Conservation (phyloP, 92 coral and sea anemone species). For the Porites lobata region DNA sequence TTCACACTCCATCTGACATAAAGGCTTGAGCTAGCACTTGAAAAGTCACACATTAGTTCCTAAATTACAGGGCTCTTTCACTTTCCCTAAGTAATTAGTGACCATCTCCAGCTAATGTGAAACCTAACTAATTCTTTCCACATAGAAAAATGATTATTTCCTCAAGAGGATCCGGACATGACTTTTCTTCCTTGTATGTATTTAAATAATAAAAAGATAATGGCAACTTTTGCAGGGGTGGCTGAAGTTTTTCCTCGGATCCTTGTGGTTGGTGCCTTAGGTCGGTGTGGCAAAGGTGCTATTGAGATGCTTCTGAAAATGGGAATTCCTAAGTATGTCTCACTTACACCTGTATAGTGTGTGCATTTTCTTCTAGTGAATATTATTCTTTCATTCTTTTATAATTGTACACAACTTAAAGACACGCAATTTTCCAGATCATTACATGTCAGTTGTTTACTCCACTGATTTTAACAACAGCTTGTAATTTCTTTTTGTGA, state of each 20-base stretch:
- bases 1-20: no score
- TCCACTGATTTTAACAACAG: no score
- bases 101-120: background rate
- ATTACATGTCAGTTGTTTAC: no score
- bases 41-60: no score
- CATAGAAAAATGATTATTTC: no score
- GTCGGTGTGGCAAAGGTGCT: constrained; percentile 88
- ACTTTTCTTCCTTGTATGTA: no score
- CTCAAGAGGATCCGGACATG: background rate
- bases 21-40: no score
- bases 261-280: constrained; percentile 90
- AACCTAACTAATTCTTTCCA: background rate
- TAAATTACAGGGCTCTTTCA: no score
- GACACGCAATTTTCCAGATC: no score
- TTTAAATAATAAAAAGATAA: no score
- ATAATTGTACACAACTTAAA: no score
- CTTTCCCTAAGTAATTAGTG: no score
- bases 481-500: background rate
- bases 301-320: constrained; percentile 80
- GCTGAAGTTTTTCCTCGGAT: constrained; percentile 70
- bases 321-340: constrained; percentile 85
- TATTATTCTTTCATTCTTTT: background rate
- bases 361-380: background rate
- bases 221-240: constrained; percentile 46
- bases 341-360: background rate